phyloP scores from a whole-genome alignment of 2,113 vertebrate species.

The Alethe castanea region DNA sequence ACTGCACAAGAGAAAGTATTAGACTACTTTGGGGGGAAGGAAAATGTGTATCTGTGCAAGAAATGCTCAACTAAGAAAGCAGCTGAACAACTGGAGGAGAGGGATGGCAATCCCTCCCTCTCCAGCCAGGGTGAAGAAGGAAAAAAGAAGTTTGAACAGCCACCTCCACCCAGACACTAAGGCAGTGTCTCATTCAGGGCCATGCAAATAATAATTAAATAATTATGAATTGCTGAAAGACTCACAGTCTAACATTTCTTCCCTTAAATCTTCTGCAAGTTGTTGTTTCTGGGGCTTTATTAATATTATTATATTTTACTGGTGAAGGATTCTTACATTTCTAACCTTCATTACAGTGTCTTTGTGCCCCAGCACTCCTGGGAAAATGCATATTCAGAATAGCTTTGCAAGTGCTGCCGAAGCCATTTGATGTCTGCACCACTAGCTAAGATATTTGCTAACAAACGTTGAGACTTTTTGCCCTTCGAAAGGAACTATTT shows the following conservation, averaged over 20 bases:
- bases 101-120: background rate
- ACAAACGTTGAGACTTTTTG: conserved; percentile 47
- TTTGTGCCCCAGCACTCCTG: background rate
- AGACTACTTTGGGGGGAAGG: background rate
- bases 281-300: fast-evolving
- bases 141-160: background rate
- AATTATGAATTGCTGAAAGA: background rate
- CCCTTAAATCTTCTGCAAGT: background rate
- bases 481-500: conserved; percentile 53
- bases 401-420: background rate
- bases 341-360: conserved; percentile 6
- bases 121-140: background rate
- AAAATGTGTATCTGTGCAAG: background rate
- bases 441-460: conserved; percentile 48
- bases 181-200: background rate
- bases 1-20: background rate
- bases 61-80: background rate
- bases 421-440: conserved; percentile 35
- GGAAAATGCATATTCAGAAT: conserved; percentile 15
- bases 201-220: background rate
- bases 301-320: background rate
- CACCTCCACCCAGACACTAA: background rate
- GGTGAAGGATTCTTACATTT: background rate
- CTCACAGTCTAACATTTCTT: background rate
- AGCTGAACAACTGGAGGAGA: background rate